Evolutionary conservation across 1,140 invertebrate genomes (phyloP), one percentile per base, ranked within the genome.

Genomic region (Diorhabda sublineata): DNA sequence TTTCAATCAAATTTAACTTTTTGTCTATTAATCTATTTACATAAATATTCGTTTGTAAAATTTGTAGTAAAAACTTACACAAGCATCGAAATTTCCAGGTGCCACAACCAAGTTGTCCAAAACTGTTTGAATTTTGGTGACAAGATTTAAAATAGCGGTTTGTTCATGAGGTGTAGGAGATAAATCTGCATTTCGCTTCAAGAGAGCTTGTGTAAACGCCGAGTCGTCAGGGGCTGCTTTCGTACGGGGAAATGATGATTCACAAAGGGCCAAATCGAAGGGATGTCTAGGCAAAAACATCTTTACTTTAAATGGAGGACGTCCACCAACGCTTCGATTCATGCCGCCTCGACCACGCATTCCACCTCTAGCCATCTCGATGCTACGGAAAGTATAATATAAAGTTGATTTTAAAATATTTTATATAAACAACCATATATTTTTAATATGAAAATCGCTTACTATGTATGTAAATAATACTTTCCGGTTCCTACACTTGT

Each of bases 41-140:
- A 26, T 26, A 26, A 26, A 26, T 11, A 11, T 11, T 11, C 11
- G 1, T 26, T 26, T 26, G 26, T 26, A 2, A 26, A 26, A 26
- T 26, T 26, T 26, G 26, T 26, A 26, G 26, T 26, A 26, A 26
- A 52, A 74, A 92, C 93, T 91, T 86, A 98, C 96, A 83, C 96
- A 98, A 71, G 95, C 94, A 81, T 97, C 95, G 84, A 98, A 97
- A 73, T 89, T 91, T 7, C 92, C 94, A 0, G 97, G 96, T 8
- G 95, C 91, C 0, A 98, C 90, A 61, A 97, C 94, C 11, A 98
- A 82, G 81, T 95, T 97, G 79, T 98, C 96, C 57, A 98, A 83
- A 56, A 98, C 94, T 52, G 88, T 89, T 80, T 97, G 94, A 43
- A 98, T 87, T 81, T 98, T 97, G 7, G 94, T 96, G 52, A 98